These are phyloP conservation scores for Notodonta ziczac DNA, from an alignment of 2,888 invertebrate species.

Conservation along the genomic window DNA sequence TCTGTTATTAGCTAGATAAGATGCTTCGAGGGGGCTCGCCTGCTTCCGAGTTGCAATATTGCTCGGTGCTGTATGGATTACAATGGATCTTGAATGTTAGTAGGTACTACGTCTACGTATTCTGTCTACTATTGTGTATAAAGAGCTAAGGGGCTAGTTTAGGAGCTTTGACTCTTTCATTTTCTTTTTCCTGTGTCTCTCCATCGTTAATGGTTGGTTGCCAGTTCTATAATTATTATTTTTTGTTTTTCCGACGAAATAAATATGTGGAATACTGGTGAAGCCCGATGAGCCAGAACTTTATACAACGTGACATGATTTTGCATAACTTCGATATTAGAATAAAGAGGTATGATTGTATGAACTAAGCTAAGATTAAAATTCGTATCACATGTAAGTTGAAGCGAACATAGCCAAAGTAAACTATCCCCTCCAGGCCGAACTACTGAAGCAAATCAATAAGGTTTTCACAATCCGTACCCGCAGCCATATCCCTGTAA, in stretches of 20 bases:
- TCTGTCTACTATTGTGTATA: conserved; percentile 18
- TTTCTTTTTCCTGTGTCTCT: too few species aligned
- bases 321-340: too few species aligned
- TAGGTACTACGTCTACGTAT: conserved; percentile 18
- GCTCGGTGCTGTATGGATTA: conserved; percentile 37
- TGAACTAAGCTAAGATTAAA: too few species aligned
- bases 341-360: too few species aligned
- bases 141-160: neutral
- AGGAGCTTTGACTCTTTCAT: too few species aligned
- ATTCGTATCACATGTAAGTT: too few species aligned
- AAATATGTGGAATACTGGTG: too few species aligned
- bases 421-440: neutral
- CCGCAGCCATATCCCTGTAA: conserved; percentile 43
- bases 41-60: conserved; percentile 65
- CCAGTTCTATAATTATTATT: too few species aligned
- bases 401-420: neutral
- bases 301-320: too few species aligned
- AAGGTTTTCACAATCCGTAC: conserved; percentile 16
- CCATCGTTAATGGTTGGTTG: too few species aligned
- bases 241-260: too few species aligned
- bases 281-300: too few species aligned
- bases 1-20: conserved; percentile 69
- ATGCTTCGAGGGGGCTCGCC: conserved; percentile 56
- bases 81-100: conserved; percentile 37
- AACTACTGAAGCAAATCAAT: conserved; percentile 19